Base-by-base conservation (phyloP, 1,140 invertebrate genomes). In the Euschistus heros region DNA sequence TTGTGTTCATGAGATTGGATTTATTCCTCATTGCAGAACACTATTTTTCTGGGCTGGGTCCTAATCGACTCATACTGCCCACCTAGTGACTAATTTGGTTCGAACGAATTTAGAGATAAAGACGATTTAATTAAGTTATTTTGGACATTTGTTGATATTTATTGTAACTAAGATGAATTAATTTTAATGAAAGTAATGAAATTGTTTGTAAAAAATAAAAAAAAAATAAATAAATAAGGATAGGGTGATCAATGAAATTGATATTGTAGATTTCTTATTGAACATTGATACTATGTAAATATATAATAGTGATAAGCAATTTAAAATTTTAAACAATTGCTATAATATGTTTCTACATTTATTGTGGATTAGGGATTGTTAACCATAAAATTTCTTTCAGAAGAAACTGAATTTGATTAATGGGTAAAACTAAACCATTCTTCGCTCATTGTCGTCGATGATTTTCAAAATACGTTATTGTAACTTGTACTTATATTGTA, bases 401-500 rank as follows among this genome's bases (percentile, higher is more conserved):
- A 18, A 17, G 22, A 57, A 57, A 57, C 18, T 22, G 24, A 59
- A 59, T n/a, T 7, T 59, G 17, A 33, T 59, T 59, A n/a, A 27
- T 27, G 17, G 8, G 26, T 22, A 61, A 33, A 37, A 20, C 26
- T 20, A 30, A 61, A 33, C 18, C 30, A 42, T 37, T 17, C 10
- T 20, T n/a, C 22, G 47, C 33, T 50, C n/a, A 50, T 50, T 50
- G 3, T 50, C 22, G 22, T 50, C n/a, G n/a, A 50, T 22, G n/a
- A 50, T 18, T 50, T 50, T 50, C 22, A 22, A 50, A 50, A 50
- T 17, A 10, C 17, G 42, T 47, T 47, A n/a, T n/a, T 24, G n/a
- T 55, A 24, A 47, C 7, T 33, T 64, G 63, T 64, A 64, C 20
- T 54, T 54, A 63, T 54, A 26, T 52, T 64, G 63, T 64, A 64